Evolutionary conservation across 2,888 invertebrate genomes (phyloP).

Genomic region (Temnothorax rugatulus): DNA sequence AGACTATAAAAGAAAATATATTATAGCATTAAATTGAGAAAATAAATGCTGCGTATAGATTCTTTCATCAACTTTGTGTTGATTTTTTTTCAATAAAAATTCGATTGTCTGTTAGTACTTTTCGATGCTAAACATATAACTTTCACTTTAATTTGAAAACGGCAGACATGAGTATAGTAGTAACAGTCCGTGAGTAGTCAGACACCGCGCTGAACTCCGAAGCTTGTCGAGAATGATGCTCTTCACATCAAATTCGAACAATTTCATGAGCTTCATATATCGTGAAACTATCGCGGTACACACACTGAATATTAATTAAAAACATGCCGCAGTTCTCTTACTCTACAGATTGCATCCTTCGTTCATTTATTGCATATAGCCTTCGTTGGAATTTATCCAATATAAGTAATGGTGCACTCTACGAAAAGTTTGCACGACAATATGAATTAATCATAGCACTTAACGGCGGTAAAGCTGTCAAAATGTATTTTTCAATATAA

Average conservation of each 20-base stretch:
- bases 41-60: not conserved
- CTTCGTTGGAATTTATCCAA: not conserved
- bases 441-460: constrained; percentile 1
- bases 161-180: not conserved
- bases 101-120: not conserved
- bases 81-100: not conserved
- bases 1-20: not conserved
- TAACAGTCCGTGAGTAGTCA: constrained; percentile 21
- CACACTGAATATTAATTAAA: constrained; percentile 29
- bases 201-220: not conserved
- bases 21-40: not conserved
- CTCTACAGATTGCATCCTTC: not conserved
- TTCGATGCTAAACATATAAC: not conserved
- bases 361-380: not conserved
- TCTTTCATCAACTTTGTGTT: not conserved
- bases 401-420: constrained; percentile 1
- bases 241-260: constrained; percentile 33
- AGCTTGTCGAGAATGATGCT: not conserved
- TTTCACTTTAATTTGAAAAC: not conserved
- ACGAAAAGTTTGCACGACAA: not conserved
- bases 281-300: not conserved
- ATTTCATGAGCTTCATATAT: constrained; percentile 9
- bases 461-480: not conserved
- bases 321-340: not conserved
- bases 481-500: not conserved